phyloP scores from a whole-genome alignment of 2,113 vertebrate genomes.

The Pardalotus punctatus region DNA sequence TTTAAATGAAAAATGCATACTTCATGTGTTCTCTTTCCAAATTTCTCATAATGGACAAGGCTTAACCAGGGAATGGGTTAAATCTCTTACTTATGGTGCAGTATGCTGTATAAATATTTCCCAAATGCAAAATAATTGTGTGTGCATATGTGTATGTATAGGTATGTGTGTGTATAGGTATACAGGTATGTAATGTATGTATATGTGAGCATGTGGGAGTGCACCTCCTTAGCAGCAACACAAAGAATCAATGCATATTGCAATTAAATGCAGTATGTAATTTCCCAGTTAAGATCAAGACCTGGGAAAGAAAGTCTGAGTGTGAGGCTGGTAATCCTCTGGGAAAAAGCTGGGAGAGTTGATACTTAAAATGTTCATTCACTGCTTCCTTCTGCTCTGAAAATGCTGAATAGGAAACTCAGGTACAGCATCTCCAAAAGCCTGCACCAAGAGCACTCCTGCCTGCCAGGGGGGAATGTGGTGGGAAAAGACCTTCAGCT shows the following conservation, averaged over 20 bases:
- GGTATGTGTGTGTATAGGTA: too few relatives aligned
- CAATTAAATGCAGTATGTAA: background rate
- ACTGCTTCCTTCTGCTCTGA: background rate
- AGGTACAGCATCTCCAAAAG: background rate
- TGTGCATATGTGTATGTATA: too few relatives aligned
- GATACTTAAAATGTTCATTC: background rate
- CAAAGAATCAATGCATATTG: background rate
- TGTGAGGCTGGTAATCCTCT: background rate
- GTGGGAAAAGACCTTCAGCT: background rate
- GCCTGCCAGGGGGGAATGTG: background rate
- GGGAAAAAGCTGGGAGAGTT: background rate
- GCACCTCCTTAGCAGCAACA: background rate
- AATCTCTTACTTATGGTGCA: background rate
- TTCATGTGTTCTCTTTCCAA: background rate
- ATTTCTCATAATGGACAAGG: background rate
- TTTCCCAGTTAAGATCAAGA: background rate
- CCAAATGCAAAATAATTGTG: background rate
- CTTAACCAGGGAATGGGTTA: background rate
- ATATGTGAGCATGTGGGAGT: background rate
- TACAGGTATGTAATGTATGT: background rate
- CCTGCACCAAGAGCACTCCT: fast-evolving
- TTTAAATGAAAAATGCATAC: background rate
- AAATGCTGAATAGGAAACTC: background rate
- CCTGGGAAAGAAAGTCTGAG: background rate
- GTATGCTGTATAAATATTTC: background rate